Evolutionary conservation across 2,888 invertebrate species (phyloP).

Genomic region (Folsomia candida): DNA sequence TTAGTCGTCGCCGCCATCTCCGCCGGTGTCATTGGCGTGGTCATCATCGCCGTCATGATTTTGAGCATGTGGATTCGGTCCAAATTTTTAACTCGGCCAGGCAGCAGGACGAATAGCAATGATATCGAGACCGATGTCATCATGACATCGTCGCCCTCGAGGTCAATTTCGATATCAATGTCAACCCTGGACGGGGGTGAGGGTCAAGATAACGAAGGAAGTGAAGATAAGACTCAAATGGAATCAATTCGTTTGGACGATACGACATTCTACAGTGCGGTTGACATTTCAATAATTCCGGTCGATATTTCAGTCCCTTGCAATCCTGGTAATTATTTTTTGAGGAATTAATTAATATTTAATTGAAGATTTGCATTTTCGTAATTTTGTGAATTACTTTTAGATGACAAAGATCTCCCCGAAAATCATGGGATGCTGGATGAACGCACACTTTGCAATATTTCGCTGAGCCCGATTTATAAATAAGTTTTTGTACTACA

Average conservation of each 20-base stretch:
- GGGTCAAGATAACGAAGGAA: background rate
- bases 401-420: background rate
- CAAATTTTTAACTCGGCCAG: slow-evolving; percentile 7
- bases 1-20: slow-evolving; percentile 31
- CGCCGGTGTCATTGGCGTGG: slow-evolving; percentile 36
- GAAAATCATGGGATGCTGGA: background rate
- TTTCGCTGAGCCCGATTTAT: background rate
- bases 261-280: slow-evolving; percentile 26
- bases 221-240: slow-evolving; percentile 16
- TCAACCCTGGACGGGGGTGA: slow-evolving; percentile 25
- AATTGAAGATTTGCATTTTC: background rate
- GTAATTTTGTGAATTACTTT: background rate
- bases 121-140: background rate
- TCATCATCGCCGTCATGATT: slow-evolving; percentile 33
- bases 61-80: slow-evolving; percentile 42
- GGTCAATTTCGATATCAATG: slow-evolving; percentile 13
- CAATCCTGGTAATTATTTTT: too few relatives aligned
- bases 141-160: background rate
- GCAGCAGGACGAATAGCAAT: background rate
- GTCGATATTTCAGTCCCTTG: too few relatives aligned
- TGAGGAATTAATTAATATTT: too few relatives aligned
- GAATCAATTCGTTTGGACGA: slow-evolving; percentile 29
- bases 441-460: background rate
- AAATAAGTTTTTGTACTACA: too few relatives aligned
- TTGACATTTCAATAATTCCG: slow-evolving; percentile 15